These are phyloP conservation scores for Lapara coniferarum DNA, from an alignment of 2,888 invertebrate genomes.

Conservation along the genomic window DNA sequence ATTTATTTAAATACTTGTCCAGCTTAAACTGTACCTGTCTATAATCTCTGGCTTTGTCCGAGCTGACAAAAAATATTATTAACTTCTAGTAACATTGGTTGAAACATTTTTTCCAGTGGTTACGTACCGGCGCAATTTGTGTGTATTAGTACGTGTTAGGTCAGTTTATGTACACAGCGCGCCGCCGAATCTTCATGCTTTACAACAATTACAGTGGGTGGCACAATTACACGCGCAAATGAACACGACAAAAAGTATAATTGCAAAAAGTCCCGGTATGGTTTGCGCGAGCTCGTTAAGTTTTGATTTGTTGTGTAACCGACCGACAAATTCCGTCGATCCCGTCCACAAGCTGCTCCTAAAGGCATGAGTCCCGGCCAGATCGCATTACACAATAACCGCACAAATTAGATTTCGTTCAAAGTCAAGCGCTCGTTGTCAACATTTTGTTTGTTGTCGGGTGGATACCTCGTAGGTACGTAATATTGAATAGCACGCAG, in stretches of 20 bases:
- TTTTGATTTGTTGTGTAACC: constrained; percentile 82
- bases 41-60: constrained; percentile 38
- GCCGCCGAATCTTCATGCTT: constrained; percentile 44
- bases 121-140: constrained; percentile 29
- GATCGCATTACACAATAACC: constrained; percentile 81
- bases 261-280: constrained; percentile 58
- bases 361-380: constrained; percentile 62
- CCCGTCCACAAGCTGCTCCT: constrained; percentile 59
- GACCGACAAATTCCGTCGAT: constrained; percentile 74
- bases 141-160: constrained; percentile 41
- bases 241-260: constrained; percentile 61
- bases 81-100: constrained; percentile 66
- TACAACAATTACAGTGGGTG: constrained; percentile 60
- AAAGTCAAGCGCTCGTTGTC: constrained; percentile 81
- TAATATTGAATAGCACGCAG: constrained; percentile 74
- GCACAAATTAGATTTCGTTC: constrained; percentile 82
- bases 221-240: constrained; percentile 75
- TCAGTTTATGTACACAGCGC: constrained; percentile 38
- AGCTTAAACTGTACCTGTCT: constrained; percentile 75
- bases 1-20: constrained; percentile 77
- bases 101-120: constrained; percentile 50
- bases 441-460: constrained; percentile 74
- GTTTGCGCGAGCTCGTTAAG: constrained; percentile 79
- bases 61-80: constrained; percentile 52
- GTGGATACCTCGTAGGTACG: constrained; percentile 68